Evolutionary conservation across 2,888 invertebrate genomes (phyloP), one percentile per base, ranked within the genome.

Genomic region (Cephus rjabovi): DNA sequence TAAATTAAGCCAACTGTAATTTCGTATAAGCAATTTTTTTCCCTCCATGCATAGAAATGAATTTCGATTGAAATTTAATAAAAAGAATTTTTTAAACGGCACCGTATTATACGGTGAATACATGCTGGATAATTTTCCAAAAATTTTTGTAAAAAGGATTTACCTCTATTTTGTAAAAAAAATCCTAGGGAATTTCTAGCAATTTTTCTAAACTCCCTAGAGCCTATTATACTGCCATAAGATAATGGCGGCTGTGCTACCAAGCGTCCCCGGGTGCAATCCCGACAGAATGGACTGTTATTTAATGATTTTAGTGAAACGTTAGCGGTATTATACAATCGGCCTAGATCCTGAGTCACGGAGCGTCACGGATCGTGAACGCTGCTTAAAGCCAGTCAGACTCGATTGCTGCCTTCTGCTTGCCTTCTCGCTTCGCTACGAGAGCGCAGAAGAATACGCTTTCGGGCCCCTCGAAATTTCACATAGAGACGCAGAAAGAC

Each of bases 241-340:
- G 33, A 37, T 34, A 37, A 74, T 74, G 31, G 23, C 74, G 34
- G n/a, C 37, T 74, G 4, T 35, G 37, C 74, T 30, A 37, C 34
- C 74, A n/a, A 30, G 35, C 74, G 37, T 34, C 31, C 35, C 74
- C 31, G 6, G 34, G 34, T 30, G 35, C 81, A 82, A 86, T 79
- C 82, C 85, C 81, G 83, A 84, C 84, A 86, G 89, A 89, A 86
- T 89, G 87, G 88, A 84, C 88, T 90, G 89, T 90, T 90, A 91
- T 91, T 90, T 89, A 90, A 91, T 88, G 88, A 90, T 91, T 91
- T 91, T 89, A 91, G 91, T 87, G 91, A 91, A 91, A 91, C 89
- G 89, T 88, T 90, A 87, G 87, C 87, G 87, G 88, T 83, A 89
- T 91, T 91, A 91, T 91, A 91, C 90, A 91, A 91, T 90, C 90